Conservation (phyloP, 2,888 invertebrate genomes). For the Melanchra persicariae region DNA sequence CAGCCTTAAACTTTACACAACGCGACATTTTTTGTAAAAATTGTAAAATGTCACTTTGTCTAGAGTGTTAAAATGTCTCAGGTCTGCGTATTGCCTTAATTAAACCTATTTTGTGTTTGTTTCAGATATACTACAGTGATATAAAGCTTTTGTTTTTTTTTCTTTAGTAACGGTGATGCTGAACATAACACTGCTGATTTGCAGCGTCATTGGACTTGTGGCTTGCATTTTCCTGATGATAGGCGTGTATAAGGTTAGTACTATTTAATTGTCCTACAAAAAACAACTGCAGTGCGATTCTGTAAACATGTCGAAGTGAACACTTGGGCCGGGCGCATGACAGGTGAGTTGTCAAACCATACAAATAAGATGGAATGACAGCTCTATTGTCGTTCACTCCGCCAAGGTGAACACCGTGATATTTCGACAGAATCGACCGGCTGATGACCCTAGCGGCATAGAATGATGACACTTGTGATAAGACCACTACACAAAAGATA, state of each 20-base stretch:
- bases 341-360: no score
- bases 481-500: not conserved
- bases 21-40: no score
- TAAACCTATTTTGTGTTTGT: not conserved
- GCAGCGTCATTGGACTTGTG: constrained; percentile 93
- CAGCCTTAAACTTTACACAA: not conserved
- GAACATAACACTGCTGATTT: constrained; percentile 92
- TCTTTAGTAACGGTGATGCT: constrained; percentile 94
- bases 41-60: not conserved
- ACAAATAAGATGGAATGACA: no score
- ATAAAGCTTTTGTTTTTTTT: constrained; percentile 42
- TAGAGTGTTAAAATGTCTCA: not conserved
- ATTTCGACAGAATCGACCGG: no score
- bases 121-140: not conserved
- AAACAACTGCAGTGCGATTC: no score
- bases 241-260: constrained; percentile 93
- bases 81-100: not conserved
- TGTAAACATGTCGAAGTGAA: no score
- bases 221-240: constrained; percentile 92
- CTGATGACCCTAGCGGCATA: not conserved
- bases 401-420: no score
- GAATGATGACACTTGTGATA: not conserved
- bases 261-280: no score
- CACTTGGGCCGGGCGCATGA: no score
- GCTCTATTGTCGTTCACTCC: no score